Percentiles rank a stretch among this genome's conserved stretches.
Conservation (phyloP, 2,113 vertebrate genomes). For the Edolisoma coerulescens region DNA sequence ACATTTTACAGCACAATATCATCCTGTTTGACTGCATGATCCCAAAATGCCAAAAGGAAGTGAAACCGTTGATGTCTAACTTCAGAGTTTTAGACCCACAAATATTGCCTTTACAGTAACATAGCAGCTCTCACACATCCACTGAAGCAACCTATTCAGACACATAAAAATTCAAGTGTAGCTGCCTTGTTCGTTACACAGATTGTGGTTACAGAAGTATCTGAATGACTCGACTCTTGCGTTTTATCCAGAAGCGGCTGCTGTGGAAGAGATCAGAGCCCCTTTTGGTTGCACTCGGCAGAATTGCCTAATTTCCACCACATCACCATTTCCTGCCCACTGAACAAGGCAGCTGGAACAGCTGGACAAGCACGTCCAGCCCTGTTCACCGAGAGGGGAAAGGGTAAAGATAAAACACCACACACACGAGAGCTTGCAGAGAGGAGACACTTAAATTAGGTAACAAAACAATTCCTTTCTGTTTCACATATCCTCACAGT, state of each 20-base stretch:
- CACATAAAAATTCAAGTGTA: not conserved
- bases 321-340: slow-evolving; percentile 82
- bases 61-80: slow-evolving; percentile 19
- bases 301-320: slow-evolving; percentile 81
- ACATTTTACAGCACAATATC: not conserved
- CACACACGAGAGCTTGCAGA: not conserved
- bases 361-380: slow-evolving; percentile 51
- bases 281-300: slow-evolving; percentile 52
- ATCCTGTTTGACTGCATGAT: not conserved
- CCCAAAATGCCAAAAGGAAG: slow-evolving; percentile 39
- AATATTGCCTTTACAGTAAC: slow-evolving; percentile 12
- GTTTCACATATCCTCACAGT: not conserved
- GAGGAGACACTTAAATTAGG: not conserved
- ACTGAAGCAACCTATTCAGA: slow-evolving; percentile 19
- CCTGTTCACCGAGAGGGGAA: not conserved
- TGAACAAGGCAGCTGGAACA: slow-evolving; percentile 68
- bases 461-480: not conserved
- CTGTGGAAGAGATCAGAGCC: slow-evolving; percentile 37
- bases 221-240: not conserved
- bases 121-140: not conserved
- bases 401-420: not conserved
- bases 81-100: slow-evolving; percentile 12
- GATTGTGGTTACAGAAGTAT: not conserved
- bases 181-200: not conserved
- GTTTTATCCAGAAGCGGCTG: slow-evolving; percentile 1